Evolutionary conservation across 2,888 invertebrate genomes (phyloP).

Genomic region (Brassicogethes aeneus): DNA sequence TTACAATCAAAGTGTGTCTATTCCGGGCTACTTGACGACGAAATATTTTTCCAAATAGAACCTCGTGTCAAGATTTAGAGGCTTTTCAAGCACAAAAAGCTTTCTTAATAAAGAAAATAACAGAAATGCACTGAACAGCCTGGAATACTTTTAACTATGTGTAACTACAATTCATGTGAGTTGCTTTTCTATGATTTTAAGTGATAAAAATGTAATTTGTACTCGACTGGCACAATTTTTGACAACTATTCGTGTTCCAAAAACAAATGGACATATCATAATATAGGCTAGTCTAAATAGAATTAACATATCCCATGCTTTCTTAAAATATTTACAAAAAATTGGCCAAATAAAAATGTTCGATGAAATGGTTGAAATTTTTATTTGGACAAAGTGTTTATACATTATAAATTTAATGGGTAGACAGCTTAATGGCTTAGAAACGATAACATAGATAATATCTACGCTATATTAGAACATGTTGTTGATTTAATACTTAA

Average conservation of each 20-base stretch:
- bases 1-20: neutral
- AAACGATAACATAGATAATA: constrained; percentile 11
- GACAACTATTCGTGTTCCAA: constrained; percentile 14
- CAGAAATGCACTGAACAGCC: neutral
- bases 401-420: constrained; percentile 4
- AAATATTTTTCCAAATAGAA: neutral
- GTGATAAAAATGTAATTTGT: neutral
- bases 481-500: neutral
- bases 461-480: neutral
- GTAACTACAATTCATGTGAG: neutral
- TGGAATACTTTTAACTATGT: too few relatives aligned
- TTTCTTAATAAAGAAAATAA: neutral
- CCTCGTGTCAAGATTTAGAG: neutral
- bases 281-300: constrained; percentile 17
- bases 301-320: constrained; percentile 2
- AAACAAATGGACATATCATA: constrained; percentile 23
- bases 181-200: neutral
- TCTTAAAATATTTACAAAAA: neutral
- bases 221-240: constrained; percentile 6
- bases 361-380: neutral
- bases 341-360: neutral
- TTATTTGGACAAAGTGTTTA: neutral
- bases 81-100: neutral
- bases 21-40: neutral
- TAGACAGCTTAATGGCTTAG: constrained; percentile 17